These are phyloP conservation scores for Drosophila sproati DNA, from an alignment of 1,140 invertebrate species.

Conservation along the genomic window DNA sequence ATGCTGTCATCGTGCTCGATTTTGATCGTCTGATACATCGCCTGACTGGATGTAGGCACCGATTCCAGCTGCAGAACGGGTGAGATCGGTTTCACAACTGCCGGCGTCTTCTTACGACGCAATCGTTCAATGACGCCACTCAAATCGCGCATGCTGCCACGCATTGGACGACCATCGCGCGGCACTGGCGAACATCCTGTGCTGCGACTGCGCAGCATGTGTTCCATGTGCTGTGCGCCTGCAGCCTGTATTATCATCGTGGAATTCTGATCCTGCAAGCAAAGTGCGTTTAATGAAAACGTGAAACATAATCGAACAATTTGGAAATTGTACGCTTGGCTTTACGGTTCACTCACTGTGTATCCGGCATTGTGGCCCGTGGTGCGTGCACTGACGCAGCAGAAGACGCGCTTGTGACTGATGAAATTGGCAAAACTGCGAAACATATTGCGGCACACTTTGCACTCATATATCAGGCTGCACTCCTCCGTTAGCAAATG, in stretches of 20 bases:
- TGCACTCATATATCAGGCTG: conserved; percentile 93
- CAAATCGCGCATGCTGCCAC: conserved; percentile 65
- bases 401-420: conserved; percentile 93
- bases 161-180: conserved; percentile 52
- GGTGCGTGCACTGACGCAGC: conserved; percentile 83
- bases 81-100: conserved; percentile 20
- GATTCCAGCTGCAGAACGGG: conserved; percentile 67
- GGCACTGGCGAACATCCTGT: conserved; percentile 70
- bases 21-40: conserved; percentile 80
- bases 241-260: conserved; percentile 69
- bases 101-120: conserved; percentile 58
- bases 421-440: conserved; percentile 93
- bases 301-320: not conserved
- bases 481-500: conserved; percentile 91
- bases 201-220: conserved; percentile 68
- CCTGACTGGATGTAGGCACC: conserved; percentile 66
- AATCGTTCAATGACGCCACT: conserved; percentile 79
- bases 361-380: conserved; percentile 83
- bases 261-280: conserved; percentile 64
- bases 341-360: conserved; percentile 85
- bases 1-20: conserved; percentile 67
- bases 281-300: not conserved
- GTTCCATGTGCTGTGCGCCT: conserved; percentile 56
- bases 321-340: conserved; percentile 23
- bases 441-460: conserved; percentile 93